These are phyloP conservation scores for Mesembrinibis cayennensis DNA, from an alignment of 2,113 vertebrate genomes.

Conservation along the genomic window DNA sequence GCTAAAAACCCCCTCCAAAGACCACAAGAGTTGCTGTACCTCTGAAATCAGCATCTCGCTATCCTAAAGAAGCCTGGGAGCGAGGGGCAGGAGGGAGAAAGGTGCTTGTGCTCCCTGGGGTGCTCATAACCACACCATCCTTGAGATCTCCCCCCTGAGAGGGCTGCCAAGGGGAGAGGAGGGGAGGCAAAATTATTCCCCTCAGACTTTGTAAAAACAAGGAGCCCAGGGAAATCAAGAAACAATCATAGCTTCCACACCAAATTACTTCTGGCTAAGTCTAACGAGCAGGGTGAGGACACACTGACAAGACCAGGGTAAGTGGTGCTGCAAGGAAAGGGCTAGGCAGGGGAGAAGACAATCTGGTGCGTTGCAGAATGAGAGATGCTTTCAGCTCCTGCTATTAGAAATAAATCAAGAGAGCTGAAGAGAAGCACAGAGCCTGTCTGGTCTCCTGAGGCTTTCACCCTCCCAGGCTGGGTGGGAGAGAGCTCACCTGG, in stretches of 20 bases:
- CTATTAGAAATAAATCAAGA: background rate
- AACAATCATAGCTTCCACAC: background rate
- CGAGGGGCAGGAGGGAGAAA: background rate
- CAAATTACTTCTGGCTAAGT: background rate
- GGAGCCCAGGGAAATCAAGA: background rate
- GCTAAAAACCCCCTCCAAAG: background rate
- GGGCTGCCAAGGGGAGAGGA: background rate
- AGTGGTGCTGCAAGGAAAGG: background rate
- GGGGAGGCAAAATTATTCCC: background rate
- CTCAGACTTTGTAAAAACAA: background rate
- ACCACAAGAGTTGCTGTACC: fast-evolving
- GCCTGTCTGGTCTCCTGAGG: fast-evolving
- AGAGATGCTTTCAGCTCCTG: background rate
- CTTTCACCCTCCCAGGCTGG: background rate
- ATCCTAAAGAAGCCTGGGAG: background rate
- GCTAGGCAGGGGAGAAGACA: background rate
- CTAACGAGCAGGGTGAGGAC: background rate
- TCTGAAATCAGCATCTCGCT: background rate
- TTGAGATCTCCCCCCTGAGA: background rate
- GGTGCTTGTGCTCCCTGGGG: background rate
- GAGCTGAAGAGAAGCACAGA: background rate
- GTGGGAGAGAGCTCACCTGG: conserved; percentile 76
- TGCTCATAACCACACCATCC: background rate
- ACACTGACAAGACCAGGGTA: background rate
- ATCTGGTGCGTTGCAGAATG: background rate